phyloP scores from a whole-genome alignment of 2,888 invertebrate species.

The Sepiola atlantica region DNA sequence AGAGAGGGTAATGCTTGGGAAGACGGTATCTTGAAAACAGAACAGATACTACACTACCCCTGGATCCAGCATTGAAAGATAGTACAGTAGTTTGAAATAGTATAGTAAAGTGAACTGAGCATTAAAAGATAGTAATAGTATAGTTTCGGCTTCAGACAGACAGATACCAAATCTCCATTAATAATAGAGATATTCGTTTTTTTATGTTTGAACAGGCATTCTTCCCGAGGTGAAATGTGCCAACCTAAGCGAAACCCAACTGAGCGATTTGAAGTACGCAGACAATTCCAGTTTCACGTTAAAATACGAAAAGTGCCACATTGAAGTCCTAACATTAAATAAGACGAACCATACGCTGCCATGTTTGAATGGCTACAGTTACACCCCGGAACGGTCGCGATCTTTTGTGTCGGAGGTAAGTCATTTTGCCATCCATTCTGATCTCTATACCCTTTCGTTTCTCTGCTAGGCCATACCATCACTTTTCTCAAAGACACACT shows the following conservation, averaged over 20 bases:
- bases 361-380: background rate
- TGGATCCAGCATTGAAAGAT: too few species aligned
- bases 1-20: too few species aligned
- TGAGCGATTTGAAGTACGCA: background rate
- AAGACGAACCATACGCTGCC: background rate
- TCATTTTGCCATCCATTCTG: background rate
- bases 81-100: too few species aligned
- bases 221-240: background rate
- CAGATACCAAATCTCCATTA: too few species aligned
- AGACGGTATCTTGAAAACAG: too few species aligned
- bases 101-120: too few species aligned
- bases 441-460: background rate
- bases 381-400: background rate
- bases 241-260: background rate
- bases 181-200: background rate
- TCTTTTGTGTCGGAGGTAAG: slow-evolving; percentile 12
- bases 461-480: background rate
- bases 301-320: background rate
- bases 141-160: too few species aligned
- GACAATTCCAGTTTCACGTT: background rate
- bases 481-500: too few species aligned
- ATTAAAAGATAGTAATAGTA: too few species aligned
- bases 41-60: too few species aligned
- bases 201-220: background rate
- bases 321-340: background rate